Evolutionary conservation across 2,113 vertebrate genomes (phyloP).

Genomic region (Charina bottae): DNA sequence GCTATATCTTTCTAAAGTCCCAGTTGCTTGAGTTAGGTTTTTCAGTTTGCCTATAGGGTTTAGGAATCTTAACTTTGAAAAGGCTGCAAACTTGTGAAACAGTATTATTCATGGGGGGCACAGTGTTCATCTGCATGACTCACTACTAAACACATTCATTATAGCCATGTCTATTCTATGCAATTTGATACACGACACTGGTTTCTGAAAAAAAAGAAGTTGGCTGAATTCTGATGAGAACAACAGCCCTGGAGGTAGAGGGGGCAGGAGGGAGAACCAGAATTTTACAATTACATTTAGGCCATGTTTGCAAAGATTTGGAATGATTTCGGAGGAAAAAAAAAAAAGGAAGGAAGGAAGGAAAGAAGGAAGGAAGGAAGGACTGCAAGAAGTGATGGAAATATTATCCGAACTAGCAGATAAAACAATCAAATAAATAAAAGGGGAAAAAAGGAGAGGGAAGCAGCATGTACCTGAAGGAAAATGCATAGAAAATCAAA

Average conservation of each 20-base stretch:
- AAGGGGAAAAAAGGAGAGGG: slow-evolving; percentile 12
- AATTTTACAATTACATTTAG: slow-evolving; percentile 62
- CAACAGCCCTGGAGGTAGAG: slow-evolving; percentile 27
- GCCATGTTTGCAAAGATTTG: background rate
- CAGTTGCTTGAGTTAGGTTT: slow-evolving; percentile 82
- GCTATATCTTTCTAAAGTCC: slow-evolving; percentile 80
- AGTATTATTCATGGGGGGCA: slow-evolving; percentile 84
- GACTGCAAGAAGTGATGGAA: slow-evolving; percentile 12
- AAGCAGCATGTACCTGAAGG: slow-evolving; percentile 33
- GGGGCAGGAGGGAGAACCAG: slow-evolving; percentile 43
- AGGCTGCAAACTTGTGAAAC: slow-evolving; percentile 85
- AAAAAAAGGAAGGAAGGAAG: background rate
- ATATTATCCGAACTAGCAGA: slow-evolving; percentile 40
- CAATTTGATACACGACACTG: slow-evolving; percentile 88
- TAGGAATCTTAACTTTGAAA: slow-evolving; percentile 77
- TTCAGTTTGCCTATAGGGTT: slow-evolving; percentile 78
- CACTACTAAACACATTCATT: slow-evolving; percentile 91
- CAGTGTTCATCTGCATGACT: slow-evolving; percentile 89
- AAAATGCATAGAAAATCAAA: slow-evolving; percentile 23
- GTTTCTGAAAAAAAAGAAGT: slow-evolving; percentile 68
- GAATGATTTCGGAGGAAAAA: slow-evolving; percentile 31
- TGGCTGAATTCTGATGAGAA: slow-evolving; percentile 62
- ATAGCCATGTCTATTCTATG: slow-evolving; percentile 84
- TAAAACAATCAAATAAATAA: slow-evolving; percentile 53
- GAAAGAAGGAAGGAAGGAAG: background rate